Base-by-base conservation (phyloP, 2,888 invertebrate species). In the Spisula solida region DNA sequence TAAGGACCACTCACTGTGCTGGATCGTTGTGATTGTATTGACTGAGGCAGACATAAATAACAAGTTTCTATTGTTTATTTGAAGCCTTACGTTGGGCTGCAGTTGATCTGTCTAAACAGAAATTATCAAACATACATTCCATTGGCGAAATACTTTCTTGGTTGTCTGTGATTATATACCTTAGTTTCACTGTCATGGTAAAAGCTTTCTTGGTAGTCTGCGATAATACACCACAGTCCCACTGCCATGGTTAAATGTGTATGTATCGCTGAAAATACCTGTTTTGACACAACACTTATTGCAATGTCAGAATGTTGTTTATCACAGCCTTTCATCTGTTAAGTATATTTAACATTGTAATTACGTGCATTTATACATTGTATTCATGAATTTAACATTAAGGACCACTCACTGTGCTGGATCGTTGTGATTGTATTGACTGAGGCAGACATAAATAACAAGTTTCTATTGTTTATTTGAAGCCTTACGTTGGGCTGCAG, bases 311-410 rank as follows among this genome's bases (percentile, higher is more conserved):
- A 25, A n/a, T 66, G 41, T 25, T 66, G n/a, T n/a, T 66, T 25
- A 25, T 66, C 60, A 25, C 1, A 20, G n/a, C 4, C 60, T 66
- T 66, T 25, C 60, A 66, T 66, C 60, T 25, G 60, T 66, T 25
- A 66, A 66, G 60, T 66, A 66, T 66, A 25, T 66, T 66, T 66
- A 25, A 66, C 60, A 25, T 66, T 66, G 60, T 66, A 25, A 66
- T 66, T n/a, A 6, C 10, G 25, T 6, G 25, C 25, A 66, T 66
- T 66, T 25, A 2, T 51, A 51, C 51, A 1, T 51, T 16, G 16
- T 51, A 51, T 12, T 16, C 51, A 16, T 16, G 51, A 14, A 41
- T 41, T 51, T 51, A 51, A 51, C 51, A 51, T 16, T 51, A 12
- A 51, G 51, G 51, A 51, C 16, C 51, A 51, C 51, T 51, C 51